Conservation (phyloP, 2,797 vertebrate genomes). For the Lepidocolaptes lacrymiger region DNA sequence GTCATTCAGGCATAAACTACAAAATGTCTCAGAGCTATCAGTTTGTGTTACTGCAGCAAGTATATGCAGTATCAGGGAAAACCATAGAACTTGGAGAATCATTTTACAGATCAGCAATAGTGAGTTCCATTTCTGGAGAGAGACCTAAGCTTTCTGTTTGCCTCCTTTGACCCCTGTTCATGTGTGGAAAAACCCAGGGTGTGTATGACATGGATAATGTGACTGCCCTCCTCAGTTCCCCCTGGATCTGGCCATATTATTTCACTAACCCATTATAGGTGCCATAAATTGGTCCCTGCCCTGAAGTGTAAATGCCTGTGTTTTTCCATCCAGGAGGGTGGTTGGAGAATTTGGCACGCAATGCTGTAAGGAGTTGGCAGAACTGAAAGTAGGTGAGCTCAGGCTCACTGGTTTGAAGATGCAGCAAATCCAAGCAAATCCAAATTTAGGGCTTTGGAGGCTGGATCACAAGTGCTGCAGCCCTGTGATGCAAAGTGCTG, state of each 20-base stretch:
- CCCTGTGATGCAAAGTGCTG: slow-evolving; percentile 31
- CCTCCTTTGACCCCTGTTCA: neutral
- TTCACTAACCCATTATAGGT: neutral
- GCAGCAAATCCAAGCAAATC: neutral
- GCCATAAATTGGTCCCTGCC: slow-evolving; percentile 33
- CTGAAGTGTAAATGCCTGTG: neutral
- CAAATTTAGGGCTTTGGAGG: slow-evolving; percentile 8
- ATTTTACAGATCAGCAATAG: neutral
- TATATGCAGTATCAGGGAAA: neutral
- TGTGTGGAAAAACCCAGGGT: neutral
- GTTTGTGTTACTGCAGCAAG: neutral
- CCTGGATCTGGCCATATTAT: neutral
- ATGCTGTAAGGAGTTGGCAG: neutral
- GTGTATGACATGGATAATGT: neutral
- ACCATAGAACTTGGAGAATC: neutral
- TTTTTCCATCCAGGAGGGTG: slow-evolving; percentile 16
- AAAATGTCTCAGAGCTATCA: neutral
- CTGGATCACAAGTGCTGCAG: neutral
- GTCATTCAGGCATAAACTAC: neutral
- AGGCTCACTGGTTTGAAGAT: neutral
- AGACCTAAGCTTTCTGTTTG: neutral
- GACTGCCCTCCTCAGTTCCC: neutral
- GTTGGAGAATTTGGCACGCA: neutral
- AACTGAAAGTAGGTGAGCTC: slow-evolving; percentile 7
- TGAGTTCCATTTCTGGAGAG: neutral